Percentiles rank a stretch among this genome's conserved stretches.
Evolutionary conservation across 2,797 vertebrate species (phyloP).

Genomic region (Cichlasoma orientale): DNA sequence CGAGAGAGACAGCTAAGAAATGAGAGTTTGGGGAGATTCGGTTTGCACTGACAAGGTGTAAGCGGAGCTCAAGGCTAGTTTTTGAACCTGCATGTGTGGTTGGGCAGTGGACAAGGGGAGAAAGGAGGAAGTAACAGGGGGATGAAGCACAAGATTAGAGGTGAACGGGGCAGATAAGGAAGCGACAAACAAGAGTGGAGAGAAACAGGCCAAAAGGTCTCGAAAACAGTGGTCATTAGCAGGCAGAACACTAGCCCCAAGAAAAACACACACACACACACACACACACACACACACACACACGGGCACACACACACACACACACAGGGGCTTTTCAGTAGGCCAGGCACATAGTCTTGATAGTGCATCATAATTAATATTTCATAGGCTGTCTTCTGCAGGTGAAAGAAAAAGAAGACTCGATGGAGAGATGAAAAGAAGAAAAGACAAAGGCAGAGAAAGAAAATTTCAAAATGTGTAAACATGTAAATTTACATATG

Average conservation of each 20-base stretch:
- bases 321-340: slow-evolving; percentile 49
- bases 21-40: slow-evolving; percentile 41
- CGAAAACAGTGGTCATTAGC: slow-evolving; percentile 68
- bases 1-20: slow-evolving; percentile 27
- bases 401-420: slow-evolving; percentile 57
- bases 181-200: slow-evolving; percentile 30
- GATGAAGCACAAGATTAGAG: slow-evolving; percentile 34
- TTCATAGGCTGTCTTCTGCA: slow-evolving; percentile 68
- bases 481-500: background rate
- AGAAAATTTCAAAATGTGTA: background rate
- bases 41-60: slow-evolving; percentile 57
- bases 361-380: slow-evolving; percentile 73
- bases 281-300: slow-evolving; percentile 31
- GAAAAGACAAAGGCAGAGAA: slow-evolving; percentile 20
- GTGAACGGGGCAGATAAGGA: slow-evolving; percentile 29
- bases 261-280: slow-evolving; percentile 44
- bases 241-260: slow-evolving; percentile 62
- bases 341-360: slow-evolving; percentile 62
- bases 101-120: slow-evolving; percentile 6
- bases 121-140: slow-evolving; percentile 12
- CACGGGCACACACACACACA: slow-evolving; percentile 38
- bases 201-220: slow-evolving; percentile 66
- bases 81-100: slow-evolving; percentile 29
- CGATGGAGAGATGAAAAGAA: slow-evolving; percentile 21
- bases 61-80: slow-evolving; percentile 32